phyloP scores from a whole-genome alignment of 2,888 invertebrate species.

The Mimachlamys varia region DNA sequence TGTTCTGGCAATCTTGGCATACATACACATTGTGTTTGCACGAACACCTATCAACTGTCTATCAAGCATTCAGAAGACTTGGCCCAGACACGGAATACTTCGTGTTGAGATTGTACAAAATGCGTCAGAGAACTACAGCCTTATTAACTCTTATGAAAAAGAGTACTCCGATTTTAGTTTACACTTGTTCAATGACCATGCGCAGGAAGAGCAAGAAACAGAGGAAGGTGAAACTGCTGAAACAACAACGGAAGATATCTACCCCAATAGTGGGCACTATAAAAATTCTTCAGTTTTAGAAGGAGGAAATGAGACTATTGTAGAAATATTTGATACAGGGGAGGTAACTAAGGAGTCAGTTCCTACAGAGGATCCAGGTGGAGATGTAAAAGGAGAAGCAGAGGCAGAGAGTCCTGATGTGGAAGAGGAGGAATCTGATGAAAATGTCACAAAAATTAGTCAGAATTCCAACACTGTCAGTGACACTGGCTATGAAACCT shows the following conservation, averaged over 20 bases:
- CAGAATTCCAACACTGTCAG: slow-evolving; percentile 49
- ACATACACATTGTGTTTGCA: slow-evolving; percentile 97
- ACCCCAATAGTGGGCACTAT: not conserved
- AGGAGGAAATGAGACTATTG: slow-evolving; percentile 18
- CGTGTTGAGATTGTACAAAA: slow-evolving; percentile 90
- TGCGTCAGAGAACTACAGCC: slow-evolving; percentile 86
- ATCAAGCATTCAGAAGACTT: slow-evolving; percentile 90
- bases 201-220: slow-evolving; percentile 20
- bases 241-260: not conserved
- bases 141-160: slow-evolving; percentile 92
- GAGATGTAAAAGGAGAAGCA: slow-evolving; percentile 32
- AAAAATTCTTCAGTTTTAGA: not conserved
- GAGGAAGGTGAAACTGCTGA: slow-evolving; percentile 34
- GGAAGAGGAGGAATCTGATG: slow-evolving; percentile 38
- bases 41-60: slow-evolving; percentile 96
- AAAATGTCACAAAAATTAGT: slow-evolving; percentile 34
- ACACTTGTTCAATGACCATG: slow-evolving; percentile 58
- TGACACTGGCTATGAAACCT: slow-evolving; percentile 25
- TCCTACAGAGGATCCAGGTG: not conserved
- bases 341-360: not conserved
- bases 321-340: slow-evolving; percentile 11
- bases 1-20: slow-evolving; percentile 94
- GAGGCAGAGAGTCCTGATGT: slow-evolving; percentile 3
- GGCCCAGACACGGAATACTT: slow-evolving; percentile 97
- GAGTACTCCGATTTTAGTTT: slow-evolving; percentile 82